Evolutionary conservation across 2,888 invertebrate genomes (phyloP).

Genomic region (Drosophila recens): DNA sequence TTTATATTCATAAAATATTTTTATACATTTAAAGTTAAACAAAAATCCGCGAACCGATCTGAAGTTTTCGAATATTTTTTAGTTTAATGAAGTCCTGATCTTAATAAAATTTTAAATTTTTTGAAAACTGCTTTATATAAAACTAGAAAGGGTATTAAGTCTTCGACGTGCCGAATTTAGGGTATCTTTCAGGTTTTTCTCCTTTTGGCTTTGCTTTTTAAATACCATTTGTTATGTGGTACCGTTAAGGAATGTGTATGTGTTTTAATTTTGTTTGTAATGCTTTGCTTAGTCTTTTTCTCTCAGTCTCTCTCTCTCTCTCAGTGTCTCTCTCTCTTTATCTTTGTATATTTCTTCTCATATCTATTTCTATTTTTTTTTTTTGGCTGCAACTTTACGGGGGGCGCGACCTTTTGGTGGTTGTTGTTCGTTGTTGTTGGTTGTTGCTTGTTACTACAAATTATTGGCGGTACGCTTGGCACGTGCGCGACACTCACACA

Average conservation of each 20-base stretch:
- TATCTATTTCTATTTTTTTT: not conserved
- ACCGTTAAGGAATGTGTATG: conserved; percentile 19
- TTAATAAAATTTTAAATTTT: too few species aligned
- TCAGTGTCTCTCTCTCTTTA: not conserved
- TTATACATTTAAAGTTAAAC: too few species aligned
- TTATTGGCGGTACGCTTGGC: conserved; percentile 74
- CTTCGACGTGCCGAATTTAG: not conserved
- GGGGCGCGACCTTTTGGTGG: conserved; percentile 49
- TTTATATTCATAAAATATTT: too few species aligned
- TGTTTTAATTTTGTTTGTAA: conserved; percentile 30
- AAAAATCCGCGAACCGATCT: too few species aligned
- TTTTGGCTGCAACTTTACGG: not conserved
- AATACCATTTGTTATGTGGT: conserved; percentile 28
- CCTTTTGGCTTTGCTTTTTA: conserved; percentile 19
- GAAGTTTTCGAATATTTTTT: too few species aligned
- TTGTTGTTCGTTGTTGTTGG: conserved; percentile 38
- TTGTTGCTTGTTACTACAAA: conserved; percentile 72
- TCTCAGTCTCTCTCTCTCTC: not conserved
- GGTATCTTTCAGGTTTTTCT: not conserved
- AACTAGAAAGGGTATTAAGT: not conserved
- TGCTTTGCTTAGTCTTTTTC: conserved; percentile 5
- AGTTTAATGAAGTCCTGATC: too few species aligned
- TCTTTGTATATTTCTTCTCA: not conserved
- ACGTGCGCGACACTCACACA: conserved; percentile 59
- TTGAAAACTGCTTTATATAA: too few species aligned